phyloP scores from a whole-genome alignment of 2,797 vertebrate species.

The Hypotaenidia philippensis region DNA sequence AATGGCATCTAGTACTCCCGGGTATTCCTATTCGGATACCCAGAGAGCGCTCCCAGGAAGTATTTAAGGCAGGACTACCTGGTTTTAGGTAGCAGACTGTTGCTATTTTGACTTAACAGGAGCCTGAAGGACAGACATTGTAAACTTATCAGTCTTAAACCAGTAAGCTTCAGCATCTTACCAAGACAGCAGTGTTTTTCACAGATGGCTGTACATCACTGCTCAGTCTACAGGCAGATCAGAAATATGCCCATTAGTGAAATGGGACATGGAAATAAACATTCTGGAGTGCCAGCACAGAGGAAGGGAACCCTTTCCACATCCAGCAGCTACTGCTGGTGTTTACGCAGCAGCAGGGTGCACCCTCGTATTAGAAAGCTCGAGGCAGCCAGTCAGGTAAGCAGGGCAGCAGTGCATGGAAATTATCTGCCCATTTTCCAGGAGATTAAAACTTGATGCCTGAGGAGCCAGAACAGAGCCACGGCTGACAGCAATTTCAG shows the following conservation, averaged over 20 bases:
- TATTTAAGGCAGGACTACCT: background rate
- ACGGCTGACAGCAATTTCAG: background rate
- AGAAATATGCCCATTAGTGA: background rate
- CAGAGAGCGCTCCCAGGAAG: background rate
- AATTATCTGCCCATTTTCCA: background rate
- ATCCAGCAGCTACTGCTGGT: fast-evolving
- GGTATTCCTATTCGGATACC: background rate
- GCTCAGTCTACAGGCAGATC: background rate
- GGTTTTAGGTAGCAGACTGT: background rate
- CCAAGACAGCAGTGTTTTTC: background rate
- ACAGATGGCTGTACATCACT: fast-evolving
- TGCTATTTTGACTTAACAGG: no score
- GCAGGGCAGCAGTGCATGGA: background rate
- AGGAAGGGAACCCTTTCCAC: background rate
- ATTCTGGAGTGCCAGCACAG: fast-evolving
- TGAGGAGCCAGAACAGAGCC: background rate
- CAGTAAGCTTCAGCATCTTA: background rate
- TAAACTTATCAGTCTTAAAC: background rate
- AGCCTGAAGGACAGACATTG: background rate
- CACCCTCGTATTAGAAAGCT: background rate
- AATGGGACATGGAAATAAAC: background rate
- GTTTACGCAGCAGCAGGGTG: background rate
- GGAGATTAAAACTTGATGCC: background rate
- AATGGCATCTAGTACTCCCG: background rate
- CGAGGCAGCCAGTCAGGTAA: background rate